Base-by-base conservation (phyloP, 1,140 invertebrate species). In the Drosophila subpulchrella region DNA sequence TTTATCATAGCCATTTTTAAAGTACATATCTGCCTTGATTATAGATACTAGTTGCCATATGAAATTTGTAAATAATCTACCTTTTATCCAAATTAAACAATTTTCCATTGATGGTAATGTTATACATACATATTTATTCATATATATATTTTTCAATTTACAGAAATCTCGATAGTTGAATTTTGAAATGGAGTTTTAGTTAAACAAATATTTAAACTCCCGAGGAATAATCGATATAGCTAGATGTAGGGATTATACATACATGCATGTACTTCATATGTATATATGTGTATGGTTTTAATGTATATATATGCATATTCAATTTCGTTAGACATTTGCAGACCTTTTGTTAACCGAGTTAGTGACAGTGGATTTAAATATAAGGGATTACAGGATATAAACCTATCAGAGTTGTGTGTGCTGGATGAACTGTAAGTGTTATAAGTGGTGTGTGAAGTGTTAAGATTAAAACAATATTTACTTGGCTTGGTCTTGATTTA, bases 101-200 rank as follows among this genome's bases (percentile, higher is more conserved):
- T 6, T 1, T 17, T 36, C 47, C 47, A 6, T 41, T 65, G 70
- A 74, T 54, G 41, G 55, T 74, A 61, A 51, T 75, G 47, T 75
- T 76, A 60, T 55, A 76, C 62, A 76, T 76, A 76, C 72, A 75
- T 75, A 54, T 75, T 75, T 75, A 75, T 75, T 75, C 54, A 65
- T 81, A 81, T 78, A 57, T 77, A 76, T 75, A 70, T 57, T 39
- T 75, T 58, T 38, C 53, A 46, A 50, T 56, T 62, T 63, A 75
- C 71, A 73, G 44, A 75, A 56, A 51, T 59, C 41, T 74, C 20
- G 50, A 48, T 67, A 67, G 62, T 24, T 46, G 54, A 59, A 67
- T 67, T 67, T 58, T 41, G 32, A 50, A 51, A 44, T 51, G 61
- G 55, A 76, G 61, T 48, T 75, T 32, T 36, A 38, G 36, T 59